Evolutionary conservation across 2,888 invertebrate genomes (phyloP), one percentile per base, ranked within the genome.

Genomic region (Theretra japonica): DNA sequence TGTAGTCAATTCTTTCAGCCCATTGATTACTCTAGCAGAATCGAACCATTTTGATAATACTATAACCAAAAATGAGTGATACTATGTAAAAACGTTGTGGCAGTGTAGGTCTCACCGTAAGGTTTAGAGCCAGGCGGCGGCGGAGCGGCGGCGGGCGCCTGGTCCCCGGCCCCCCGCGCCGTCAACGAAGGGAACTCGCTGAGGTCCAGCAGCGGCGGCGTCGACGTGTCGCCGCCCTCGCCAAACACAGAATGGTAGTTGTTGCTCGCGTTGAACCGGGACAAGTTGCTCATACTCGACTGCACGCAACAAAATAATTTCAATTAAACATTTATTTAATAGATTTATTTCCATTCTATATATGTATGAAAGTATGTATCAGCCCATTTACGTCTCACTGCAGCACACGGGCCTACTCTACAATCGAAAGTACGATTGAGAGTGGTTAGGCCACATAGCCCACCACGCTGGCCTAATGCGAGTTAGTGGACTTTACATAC

Each of bases 181-280:
- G 98, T 98, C 87, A 98, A 95, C 82, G 98, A 98, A 77, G 98
- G 98, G 93, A 98, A 98, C 95, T 98, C 98, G 87, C 97, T 98
- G 81, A 98, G 96, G 95, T 98, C 98, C 85, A 98, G 95, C 79
- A 98, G 95, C 79, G 98, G 98, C 76, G 98, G 98, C 86, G 97
- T 97, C 86, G 96, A 96, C 84, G 96, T 96, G 88, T 96, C 97
- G 77, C 96, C 96, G 77, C 97, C 96, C 85, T 96, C 96, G 75
- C 96, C 96, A 86, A 98, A 98, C 92, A 97, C 97, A 84, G 97
- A 97, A 91, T 97, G 97, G 95, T 97, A 97, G 91, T 95, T 95
- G 88, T 96, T 97, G 86, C 96, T 96, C 77, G 96, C 85, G 92
- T 89, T 91, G 83, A 93, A 95, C 86, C 96, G 95, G 86, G 95